These are phyloP conservation scores for Caerostris extrusa DNA, from an alignment of 1,140 invertebrate genomes.

Conservation along the genomic window DNA sequence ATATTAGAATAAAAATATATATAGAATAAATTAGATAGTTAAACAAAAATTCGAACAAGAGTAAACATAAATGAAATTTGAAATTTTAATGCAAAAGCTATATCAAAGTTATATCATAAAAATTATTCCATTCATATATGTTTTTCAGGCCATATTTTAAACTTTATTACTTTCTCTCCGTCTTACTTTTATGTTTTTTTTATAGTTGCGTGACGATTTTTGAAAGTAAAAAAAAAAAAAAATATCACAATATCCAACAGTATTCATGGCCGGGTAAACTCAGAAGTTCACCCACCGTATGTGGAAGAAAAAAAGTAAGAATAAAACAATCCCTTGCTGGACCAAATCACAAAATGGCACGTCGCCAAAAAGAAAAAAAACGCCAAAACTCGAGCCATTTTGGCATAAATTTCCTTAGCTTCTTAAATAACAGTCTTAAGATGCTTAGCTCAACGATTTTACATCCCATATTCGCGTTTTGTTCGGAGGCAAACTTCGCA, in stretches of 20 bases:
- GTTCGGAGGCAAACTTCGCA: constrained; percentile 6
- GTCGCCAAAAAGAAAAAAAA: constrained; percentile 10
- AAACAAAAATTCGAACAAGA: too few species aligned
- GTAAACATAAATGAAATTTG: too few species aligned
- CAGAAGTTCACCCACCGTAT: background rate
- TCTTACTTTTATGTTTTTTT: background rate
- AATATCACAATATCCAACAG: background rate
- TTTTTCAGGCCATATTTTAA: too few species aligned
- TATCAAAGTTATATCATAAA: too few species aligned
- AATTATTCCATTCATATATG: too few species aligned
- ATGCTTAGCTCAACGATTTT: constrained; percentile 22
- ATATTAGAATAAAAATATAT: too few species aligned
- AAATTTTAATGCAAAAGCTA: too few species aligned
- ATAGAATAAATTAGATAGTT: too few species aligned
- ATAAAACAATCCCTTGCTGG: background rate
- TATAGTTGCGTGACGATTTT: background rate
- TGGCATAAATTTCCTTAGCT: constrained; percentile 5
- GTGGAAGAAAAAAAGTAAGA: background rate
- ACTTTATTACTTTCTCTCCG: too few species aligned
- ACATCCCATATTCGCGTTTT: constrained; percentile 2
- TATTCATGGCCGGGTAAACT: background rate
- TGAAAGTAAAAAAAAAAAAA: background rate
- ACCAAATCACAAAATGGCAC: background rate
- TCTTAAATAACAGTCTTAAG: constrained; percentile 36
- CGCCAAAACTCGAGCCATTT: background rate